Base-by-base conservation (phyloP, 2,888 invertebrate genomes). In the Torymus auratus region DNA sequence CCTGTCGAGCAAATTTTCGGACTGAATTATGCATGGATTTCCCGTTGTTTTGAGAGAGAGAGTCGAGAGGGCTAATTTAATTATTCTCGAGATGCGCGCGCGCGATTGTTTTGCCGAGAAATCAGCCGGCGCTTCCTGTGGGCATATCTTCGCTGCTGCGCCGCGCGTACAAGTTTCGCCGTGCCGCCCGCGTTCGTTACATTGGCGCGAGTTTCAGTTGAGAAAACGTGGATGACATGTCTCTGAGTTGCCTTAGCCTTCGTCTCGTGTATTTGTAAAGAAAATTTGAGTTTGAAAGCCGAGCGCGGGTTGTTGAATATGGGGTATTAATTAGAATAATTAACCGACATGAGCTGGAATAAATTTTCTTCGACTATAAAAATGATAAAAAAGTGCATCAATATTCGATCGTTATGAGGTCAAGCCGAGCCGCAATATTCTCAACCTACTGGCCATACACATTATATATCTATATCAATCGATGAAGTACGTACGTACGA, bases 1-100 rank as follows among this genome's bases (percentile, higher is more conserved):
- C 69, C 41, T 67, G 74, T 74, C 65, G 70, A 50, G 64, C 50
- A 55, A 70, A 64, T 70, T 70, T 70, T 77, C 70, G 64, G 50
- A 52, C 56, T 70, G 70, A 70, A 70, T 70, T 64, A 70, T 77
- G 64, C 64, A 77, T 77, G 70, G 62, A 55, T 55, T 55, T 50
- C 52, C 67, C 12, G 10, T 62, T 68, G 67, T 62, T 68, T 60
- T 60, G 55, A 55, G 65, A 28, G 52, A 17, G n/a, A 3, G 41
- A 15, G 41, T 41, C 41, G 41, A 7, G n/a, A 52, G n/a, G 50
- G 17, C 23, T 77, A 70, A 77, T 64, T 70, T 15, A 70, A 77
- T 77, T 76, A 69, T 62, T 56, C 52, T 3, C 50, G 56, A 64
- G 65, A 58, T 64, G 50, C 20, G 17, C 20, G 17, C 56, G 50